phyloP scores from a whole-genome alignment of 35 echinoderm and acorn worm species.

The Apostichopus japonicus region DNA sequence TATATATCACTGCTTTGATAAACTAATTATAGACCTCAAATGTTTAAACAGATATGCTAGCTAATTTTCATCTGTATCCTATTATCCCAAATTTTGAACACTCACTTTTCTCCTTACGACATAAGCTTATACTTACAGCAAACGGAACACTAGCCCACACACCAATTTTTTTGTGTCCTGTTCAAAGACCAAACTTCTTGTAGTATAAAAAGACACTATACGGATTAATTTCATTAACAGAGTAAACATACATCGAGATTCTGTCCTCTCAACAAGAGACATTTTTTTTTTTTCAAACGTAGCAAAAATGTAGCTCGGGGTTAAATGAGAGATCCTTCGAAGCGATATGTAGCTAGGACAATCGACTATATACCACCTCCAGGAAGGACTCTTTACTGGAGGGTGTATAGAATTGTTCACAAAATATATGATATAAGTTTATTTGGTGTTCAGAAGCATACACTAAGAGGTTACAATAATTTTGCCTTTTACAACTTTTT shows the following conservation, averaged over 20 bases:
- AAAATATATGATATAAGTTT: conserved; percentile 32
- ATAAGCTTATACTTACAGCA: conserved; percentile 10
- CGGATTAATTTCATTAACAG: background rate
- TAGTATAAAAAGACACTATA: conserved; percentile 18
- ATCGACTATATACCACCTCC: background rate
- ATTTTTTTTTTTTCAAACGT: background rate
- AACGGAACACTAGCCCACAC: background rate
- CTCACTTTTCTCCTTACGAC: background rate
- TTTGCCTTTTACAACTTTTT: conserved; percentile 56
- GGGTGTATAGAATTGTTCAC: conserved; percentile 30
- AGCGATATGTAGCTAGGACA: background rate
- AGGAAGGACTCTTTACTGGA: background rate
- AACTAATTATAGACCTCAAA: background rate
- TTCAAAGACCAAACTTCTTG: conserved; percentile 18
- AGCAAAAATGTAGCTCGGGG: background rate
- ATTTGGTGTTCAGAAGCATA: conserved; percentile 48
- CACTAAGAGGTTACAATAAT: conserved; percentile 53
- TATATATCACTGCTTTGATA: background rate
- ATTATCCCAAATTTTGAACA: background rate
- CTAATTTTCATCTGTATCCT: background rate
- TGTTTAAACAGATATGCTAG: background rate
- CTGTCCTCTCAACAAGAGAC: background rate
- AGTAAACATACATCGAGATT: background rate
- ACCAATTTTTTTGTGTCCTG: conserved; percentile 4
- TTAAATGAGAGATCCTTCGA: background rate